Evolutionary conservation across 2,888 invertebrate genomes (phyloP), one percentile per base, ranked within the genome.

Genomic region (Eristalis intricaria): DNA sequence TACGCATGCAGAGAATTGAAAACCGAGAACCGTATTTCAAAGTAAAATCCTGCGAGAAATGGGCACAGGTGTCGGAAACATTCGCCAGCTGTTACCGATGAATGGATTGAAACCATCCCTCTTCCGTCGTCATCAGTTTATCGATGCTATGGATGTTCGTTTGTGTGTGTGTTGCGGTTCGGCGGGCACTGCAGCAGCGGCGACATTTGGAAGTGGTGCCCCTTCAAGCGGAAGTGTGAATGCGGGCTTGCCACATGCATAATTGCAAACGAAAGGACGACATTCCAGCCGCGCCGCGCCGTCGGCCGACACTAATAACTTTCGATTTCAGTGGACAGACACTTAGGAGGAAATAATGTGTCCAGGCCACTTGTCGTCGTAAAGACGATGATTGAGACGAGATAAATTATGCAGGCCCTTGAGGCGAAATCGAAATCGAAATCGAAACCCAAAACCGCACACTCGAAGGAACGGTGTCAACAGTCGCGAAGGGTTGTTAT

Each of bases 1-100:
- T 50, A 69, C 26, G 26, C 40, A 64, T 22, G 22, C 32, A 38
- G 32, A 1, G 29, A 23, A 32, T 29, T 29, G 63, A 63, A 32
- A 32, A 63, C 10, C 29, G n/a, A 43, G 32, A 22, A 43, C 40
- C 32, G 68, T 74, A 66, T 80, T 66, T 60, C 26, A 74, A 66
- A 73, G 50, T 61, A 79, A 5, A 66, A 60, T 79, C 73, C 82
- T 82, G 77, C 71, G 35, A 50, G 50, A 50, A 50, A 79, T 79
- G 83, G 75, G 75, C 83, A 79, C 86, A 87, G 86, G 83, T 87
- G 86, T 87, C 83, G 74, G 78, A 68, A 79, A 87, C 79, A 79
- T 75, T 70, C 35, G 66, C 78, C 86, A 87, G 83, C 83, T 87
- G 86, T 75, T 87, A 38, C 73, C 82, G 65, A 77, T 86, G 38